Base-by-base conservation (phyloP, 2,113 vertebrate species). In the Leptobrachium leishanense region DNA sequence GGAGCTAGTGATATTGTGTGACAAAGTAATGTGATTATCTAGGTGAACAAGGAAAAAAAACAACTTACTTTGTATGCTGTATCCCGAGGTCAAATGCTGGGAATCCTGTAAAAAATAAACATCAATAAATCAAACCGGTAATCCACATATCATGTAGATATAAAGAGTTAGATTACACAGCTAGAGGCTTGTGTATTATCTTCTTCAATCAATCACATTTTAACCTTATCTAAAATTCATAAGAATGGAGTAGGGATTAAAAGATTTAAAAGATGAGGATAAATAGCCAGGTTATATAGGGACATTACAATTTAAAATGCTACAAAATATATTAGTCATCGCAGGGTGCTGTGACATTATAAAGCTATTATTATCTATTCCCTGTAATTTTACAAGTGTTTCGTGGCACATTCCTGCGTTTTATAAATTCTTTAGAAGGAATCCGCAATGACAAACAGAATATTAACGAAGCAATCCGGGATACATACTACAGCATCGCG, bases 31-130 rank as follows among this genome's bases (percentile, higher is more conserved):
- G 78, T 82, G 82, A 82, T 63, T 85, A 71, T 74, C 82, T 84
- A 66, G 71, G 83, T 66, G 55, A 83, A 83, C 77, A 82, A 83
- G 63, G 54, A 83, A 83, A 76, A 82, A 31, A 31, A 83, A 85
- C 84, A 44, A 95, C 96, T 91, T 96, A 98, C 96, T 98, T 92
- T 97, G 96, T 84, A 91, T 92, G 91, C 87, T 94, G 90, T 96
- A 97, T 94, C 95, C 94, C 82, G 94, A 94, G 89, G 94, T 95
- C 91, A 95, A 90, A 90, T 97, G 95, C 85, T 96, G 96, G 2
- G 95, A 90, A 84, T 97, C 96, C 96, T 98, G 82, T 65, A 89
- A 92, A 73, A 82, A 88, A 91, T 74, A 81, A 90, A 91, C 86
- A 89, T 70, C 92, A 85, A 40, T 82, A 90, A 81, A 85, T 69